These are phyloP conservation scores for Macrostomum lignano DNA, from an alignment of 1,140 invertebrate genomes.

Conservation along the genomic window DNA sequence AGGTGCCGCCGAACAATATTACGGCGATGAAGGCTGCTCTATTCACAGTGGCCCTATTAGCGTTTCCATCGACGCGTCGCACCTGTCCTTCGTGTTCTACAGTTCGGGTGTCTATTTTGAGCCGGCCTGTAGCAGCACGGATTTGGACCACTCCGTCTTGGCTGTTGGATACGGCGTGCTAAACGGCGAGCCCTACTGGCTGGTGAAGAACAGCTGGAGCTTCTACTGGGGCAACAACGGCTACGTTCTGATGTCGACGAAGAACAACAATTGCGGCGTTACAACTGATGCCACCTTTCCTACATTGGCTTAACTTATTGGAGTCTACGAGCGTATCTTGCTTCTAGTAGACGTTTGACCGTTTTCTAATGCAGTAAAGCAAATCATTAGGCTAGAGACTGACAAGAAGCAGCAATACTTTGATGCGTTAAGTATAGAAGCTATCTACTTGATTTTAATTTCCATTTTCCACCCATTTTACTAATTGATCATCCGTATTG, in stretches of 20 bases:
- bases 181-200: slow-evolving; percentile 29
- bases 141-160: slow-evolving; percentile 56
- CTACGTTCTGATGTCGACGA: slow-evolving; percentile 60
- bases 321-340: no score
- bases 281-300: slow-evolving; percentile 38
- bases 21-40: no score
- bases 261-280: slow-evolving; percentile 61
- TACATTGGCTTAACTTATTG: no score
- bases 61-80: slow-evolving; percentile 64
- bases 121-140: background rate
- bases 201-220: slow-evolving; percentile 34
- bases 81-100: slow-evolving; percentile 47
- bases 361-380: background rate
- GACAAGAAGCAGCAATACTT: background rate
- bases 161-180: slow-evolving; percentile 46
- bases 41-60: slow-evolving; percentile 50
- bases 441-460: no score
- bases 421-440: background rate
- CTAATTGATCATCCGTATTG: no score
- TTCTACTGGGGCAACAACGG: slow-evolving; percentile 49
- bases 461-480: no score
- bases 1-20: no score
- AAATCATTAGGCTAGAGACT: slow-evolving; percentile 8
- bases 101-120: slow-evolving; percentile 10
- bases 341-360: no score